Evolutionary conservation across 2,113 vertebrate genomes (phyloP).

Genomic region (Mobula hypostoma): DNA sequence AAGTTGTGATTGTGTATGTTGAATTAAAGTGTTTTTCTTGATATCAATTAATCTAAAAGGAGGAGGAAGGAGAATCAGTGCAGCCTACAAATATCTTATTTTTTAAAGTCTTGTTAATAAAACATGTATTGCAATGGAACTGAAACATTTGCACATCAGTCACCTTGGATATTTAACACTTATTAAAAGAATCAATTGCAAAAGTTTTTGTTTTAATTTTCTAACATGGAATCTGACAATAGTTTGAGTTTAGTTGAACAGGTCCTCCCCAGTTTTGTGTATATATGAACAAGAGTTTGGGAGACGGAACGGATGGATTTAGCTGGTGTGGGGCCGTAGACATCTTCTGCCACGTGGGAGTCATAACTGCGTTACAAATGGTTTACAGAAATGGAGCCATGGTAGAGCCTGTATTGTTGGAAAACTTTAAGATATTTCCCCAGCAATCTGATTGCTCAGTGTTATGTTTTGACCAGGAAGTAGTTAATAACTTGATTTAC

Average conservation of each 20-base stretch:
- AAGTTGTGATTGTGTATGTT: not conserved
- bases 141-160: slow-evolving; percentile 28
- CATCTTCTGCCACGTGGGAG: too few species aligned
- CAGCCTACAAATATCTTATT: slow-evolving; percentile 20
- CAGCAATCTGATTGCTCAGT: too few species aligned
- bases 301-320: too few species aligned
- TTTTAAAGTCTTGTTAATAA: not conserved
- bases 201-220: not conserved
- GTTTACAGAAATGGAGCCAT: too few species aligned
- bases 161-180: slow-evolving; percentile 24
- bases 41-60: not conserved
- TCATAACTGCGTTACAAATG: too few species aligned
- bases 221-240: not conserved
- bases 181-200: slow-evolving; percentile 27
- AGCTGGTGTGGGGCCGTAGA: too few species aligned
- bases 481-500: too few species aligned
- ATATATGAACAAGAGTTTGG: too few species aligned
- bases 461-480: too few species aligned
- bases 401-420: too few species aligned
- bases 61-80: not conserved
- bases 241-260: not conserved
- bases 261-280: too few species aligned
- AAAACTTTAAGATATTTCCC: too few species aligned
- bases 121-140: slow-evolving; percentile 11
- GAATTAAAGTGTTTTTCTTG: not conserved